Evolutionary conservation across 2,888 invertebrate species (phyloP), one percentile per base, ranked within the genome.

Genomic region (Atethmia centrago): DNA sequence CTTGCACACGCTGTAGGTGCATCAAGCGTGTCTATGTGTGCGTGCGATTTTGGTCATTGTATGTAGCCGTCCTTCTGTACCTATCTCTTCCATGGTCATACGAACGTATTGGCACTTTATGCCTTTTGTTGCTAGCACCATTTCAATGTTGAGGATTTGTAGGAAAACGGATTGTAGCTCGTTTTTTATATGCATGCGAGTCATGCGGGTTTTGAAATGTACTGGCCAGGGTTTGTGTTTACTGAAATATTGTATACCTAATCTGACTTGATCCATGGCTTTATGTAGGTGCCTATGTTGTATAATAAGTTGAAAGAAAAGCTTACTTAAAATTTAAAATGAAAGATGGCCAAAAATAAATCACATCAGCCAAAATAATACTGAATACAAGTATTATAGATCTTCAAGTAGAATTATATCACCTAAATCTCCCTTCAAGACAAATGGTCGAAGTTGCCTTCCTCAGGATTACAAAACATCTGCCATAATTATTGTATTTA

Each of bases 121-220:
- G 68, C 19, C 16, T 58, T 70, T 73, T 77, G 80, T 80, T 45
- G 47, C 25, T 31, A n/a, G 45, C 16, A 74, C 79, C 45, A 78
- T 77, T 77, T 40, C 59, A 55, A 74, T 74, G 55, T 74, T 56
- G 49, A 25, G 51, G 65, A 74, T 78, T 78, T 80, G 66, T 62
- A 66, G 74, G 74, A 10, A 51, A 42, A 65, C 65, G 45, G 36
- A 51, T 55, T 19, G n/a, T 0, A 51, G 58, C 31, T 53, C 40
- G 79, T 79, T 47, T 64, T 68, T 67, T 71, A 62, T 56, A 36
- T 76, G 40, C 31, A 28, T 56, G 42, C 14, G 16, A 78, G n/a
- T 19, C 71, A 62, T 36, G 47, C 62, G 16, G 31, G 14, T 51
- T 42, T 25, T 1, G 5, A 42, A 56, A 42, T 25, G 4, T 53